Evolutionary conservation across 1,140 invertebrate genomes (phyloP), one percentile per base, ranked within the genome.

Genomic region (Pygmarrhopalites habei): DNA sequence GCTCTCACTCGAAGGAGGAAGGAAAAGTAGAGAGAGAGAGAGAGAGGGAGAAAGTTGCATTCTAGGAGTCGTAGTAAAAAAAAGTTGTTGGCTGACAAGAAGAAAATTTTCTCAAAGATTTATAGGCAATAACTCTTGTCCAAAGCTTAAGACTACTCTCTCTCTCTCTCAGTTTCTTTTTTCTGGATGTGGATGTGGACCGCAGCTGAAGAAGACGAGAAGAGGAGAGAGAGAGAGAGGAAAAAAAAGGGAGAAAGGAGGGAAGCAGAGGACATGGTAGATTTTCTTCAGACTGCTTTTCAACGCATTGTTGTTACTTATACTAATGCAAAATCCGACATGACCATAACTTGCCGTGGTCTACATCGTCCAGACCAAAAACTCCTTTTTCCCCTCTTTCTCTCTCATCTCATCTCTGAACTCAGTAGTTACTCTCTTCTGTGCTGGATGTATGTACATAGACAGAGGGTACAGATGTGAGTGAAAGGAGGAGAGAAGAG

Each of bases 61-160:
- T 14, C 19, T 17, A 52, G 19, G 25, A 52, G 44, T 5, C 7
- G 44, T 44, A 61, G 60, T 26, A 43, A 55, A 17, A 64, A 58
- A 58, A 58, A 58, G 55, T 57, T 64, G 39, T 57, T 43, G 62
- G 23, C 41, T 56, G 62, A 64, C 62, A 60, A 59, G 62, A 60
- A 64, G 62, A 64, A 64, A 64, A 64, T 64, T 64, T 64, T 59
- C 47, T n/a, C 7, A 10, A 39, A 59, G 62, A 64, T 64, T 64
- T 64, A 64, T 64, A 32, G 62, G 62, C 62, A 59, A 64, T 64
- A 64, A 64, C 47, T 64, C 62, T 64, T 60, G 56, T 52, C 46
- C 53, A 56, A n/a, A 35, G 43, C 43, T 56, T 53, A 62, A 58
- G 53, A 58, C 32, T 32, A 35, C 32, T 17, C 35, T 57, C 26